Base-by-base conservation (phyloP, 2,797 vertebrate genomes). In the Sphenopsis melanotis region DNA sequence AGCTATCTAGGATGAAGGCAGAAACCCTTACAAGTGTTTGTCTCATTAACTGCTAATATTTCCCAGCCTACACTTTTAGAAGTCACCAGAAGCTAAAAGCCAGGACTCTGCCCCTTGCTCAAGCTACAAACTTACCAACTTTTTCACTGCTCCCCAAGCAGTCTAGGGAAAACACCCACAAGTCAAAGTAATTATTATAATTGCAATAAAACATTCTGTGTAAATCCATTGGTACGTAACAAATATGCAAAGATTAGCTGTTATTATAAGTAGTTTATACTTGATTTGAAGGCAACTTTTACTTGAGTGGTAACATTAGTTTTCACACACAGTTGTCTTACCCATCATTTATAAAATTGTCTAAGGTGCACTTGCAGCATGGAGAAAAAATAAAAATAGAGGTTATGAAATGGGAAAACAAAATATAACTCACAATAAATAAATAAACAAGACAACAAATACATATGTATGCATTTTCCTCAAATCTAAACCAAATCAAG, bases 331-430 rank as follows among this genome's bases (percentile, higher is more conserved):
- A 90, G 78, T 94, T 94, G 68, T 98, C 98, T 98, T 98, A 98
- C 98, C 98, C 97, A 98, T 98, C 95, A 96, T 98, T 98, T 95
- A 98, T 97, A 98, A 97, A 98, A 98, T 97, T 98, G 97, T 97
- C 89, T 97, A 97, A 97, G 98, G 97, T 98, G 98, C 95, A 98
- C 98, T 98, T 98, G 98, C 98, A 98, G 98, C 98, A 97, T 97
- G 97, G 72, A 97, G 96, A 96, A 96, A 97, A 98, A 98, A 97
- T 86, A 97, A 96, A 97, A 97, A 98, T 79, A 97, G 1, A 91
- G 77, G 90, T 97, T 97, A 97, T 92, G 96, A 97, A 94, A 98
- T 96, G 96, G 65, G 93, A 94, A 97, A 97, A 93, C 10, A 94
- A 96, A 96, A 91, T 26, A 82, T 37, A 95, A 96, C 53, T 82